Base-by-base conservation (phyloP, 2,113 vertebrate genomes). In the Zosterops lateralis region DNA sequence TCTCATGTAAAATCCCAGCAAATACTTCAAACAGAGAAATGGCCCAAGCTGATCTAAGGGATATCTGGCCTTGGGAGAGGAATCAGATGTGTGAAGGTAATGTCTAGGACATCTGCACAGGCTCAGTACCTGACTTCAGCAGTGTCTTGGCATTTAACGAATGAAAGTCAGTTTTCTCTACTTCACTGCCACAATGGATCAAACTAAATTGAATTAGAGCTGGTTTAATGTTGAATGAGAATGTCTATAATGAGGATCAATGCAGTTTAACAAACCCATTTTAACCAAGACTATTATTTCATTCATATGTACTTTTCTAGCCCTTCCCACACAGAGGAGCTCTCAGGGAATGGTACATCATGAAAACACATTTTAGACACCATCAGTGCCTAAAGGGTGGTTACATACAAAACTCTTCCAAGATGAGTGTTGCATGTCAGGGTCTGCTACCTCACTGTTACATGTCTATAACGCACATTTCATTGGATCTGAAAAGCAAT, bases 381-480 rank as follows among this genome's bases (percentile, higher is more conserved):
- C 17, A 32, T 58, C 31, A 36, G 12, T 34, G 25, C 12, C 60
- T 78, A 29, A 22, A 28, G 24, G 2, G 6, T 31, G 11, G 25
- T 57, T 80, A 36, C 2, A 0, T 17, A 57, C 45, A 62, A 84
- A 78, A 40, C 12, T 67, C 19, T 88, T 91, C 51, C 38, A 47
- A 47, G 12, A 38, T 24, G 8, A 73, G 11, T 22, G 29, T 8
- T 45, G 29, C 28, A 32, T 8, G 0, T 45, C 10, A 32, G 28
- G 11, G 9, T n/a, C 61, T 80, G 31, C 29, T 79, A 25, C n/a
- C 31, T 17, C 57, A 40, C 17, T 5, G 5, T 58, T 50, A 36
- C 14, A 21, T 0, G 0, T 45, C 45, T 54, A 0, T 42, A 31
- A 28, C 4, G 19, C 1, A 1, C 32, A 76, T n/a, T 77, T 74